Base-by-base conservation (phyloP, 1,140 invertebrate genomes). In the Aphelenchoides besseyi region DNA sequence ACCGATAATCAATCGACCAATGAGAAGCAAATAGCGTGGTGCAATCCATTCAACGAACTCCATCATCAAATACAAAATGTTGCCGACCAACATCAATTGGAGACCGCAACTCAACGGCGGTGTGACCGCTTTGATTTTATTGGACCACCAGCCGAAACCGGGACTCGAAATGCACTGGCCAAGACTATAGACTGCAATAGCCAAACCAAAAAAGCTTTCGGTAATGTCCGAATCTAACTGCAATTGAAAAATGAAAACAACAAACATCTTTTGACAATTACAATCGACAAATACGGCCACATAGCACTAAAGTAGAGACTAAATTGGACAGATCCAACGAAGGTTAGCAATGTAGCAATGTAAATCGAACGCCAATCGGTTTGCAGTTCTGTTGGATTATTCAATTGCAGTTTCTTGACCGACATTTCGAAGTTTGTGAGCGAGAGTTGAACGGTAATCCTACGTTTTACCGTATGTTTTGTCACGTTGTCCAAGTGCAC, bases 341-440 rank as follows among this genome's bases (percentile, higher is more conserved):
- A 78, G 3, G 74, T 73, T 3, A 78, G 64, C 0, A 52, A 37
- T 2, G 30, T 57, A 48, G 78, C 76, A 28, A 77, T 37, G 29
- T 78, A 78, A 52, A 78, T 80, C 29, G 68, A 72, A 16, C 28
- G 57, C 76, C 76, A 78, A 54, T 76, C 70, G 5, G 76, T 80
- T 36, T 32, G 5, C 12, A 33, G 3, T 33, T 67, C 72, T 23
- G 23, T 12, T 23, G 41, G 41, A 23, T 48, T 48, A 23, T 48
- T 48, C 12, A 48, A 23, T 23, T 12, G 41, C 41, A 16, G 12
- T 23, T 48, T 48, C 41, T 48, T 48, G 12, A 48, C 41, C 12
- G 41, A 48, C 41, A 48, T 48, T 23, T 48, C n/a, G n/a, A n/a
- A n/a, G n/a, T n/a, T n/a, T n/a, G n/a, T n/a, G n/a, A n/a, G n/a